Conservation (phyloP, 2,888 invertebrate species). For the Trilocha varians region DNA sequence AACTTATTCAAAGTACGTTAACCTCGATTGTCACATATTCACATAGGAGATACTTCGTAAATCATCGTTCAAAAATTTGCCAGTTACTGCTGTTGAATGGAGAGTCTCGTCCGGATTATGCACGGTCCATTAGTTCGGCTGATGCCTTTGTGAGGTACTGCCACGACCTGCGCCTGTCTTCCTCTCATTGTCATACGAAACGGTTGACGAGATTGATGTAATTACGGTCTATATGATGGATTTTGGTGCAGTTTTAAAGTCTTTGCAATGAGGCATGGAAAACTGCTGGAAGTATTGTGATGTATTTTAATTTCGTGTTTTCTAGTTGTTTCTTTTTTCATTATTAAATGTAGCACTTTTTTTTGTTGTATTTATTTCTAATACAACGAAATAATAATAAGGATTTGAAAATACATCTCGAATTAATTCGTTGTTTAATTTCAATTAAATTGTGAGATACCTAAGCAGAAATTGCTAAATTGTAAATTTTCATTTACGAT, state of each 20-base stretch:
- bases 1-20: background rate
- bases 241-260: background rate
- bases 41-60: slow-evolving; percentile 11
- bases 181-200: slow-evolving; percentile 45
- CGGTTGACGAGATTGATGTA: slow-evolving; percentile 34
- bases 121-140: slow-evolving; percentile 53
- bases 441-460: no score
- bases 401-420: no score
- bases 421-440: no score
- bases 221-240: slow-evolving; percentile 17
- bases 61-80: slow-evolving; percentile 50
- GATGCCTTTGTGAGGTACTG: slow-evolving; percentile 42
- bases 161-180: slow-evolving; percentile 18
- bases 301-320: no score
- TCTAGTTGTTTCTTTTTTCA: no score
- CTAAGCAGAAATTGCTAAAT: no score
- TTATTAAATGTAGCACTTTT: no score
- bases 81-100: slow-evolving; percentile 39
- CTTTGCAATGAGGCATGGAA: no score
- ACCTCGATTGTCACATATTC: background rate
- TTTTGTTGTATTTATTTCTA: no score
- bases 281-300: no score
- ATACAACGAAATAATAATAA: no score
- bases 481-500: no score
- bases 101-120: slow-evolving; percentile 55